These are phyloP conservation scores for Coleophora deauratella DNA, from an alignment of 2,888 invertebrate species.

Conservation along the genomic window DNA sequence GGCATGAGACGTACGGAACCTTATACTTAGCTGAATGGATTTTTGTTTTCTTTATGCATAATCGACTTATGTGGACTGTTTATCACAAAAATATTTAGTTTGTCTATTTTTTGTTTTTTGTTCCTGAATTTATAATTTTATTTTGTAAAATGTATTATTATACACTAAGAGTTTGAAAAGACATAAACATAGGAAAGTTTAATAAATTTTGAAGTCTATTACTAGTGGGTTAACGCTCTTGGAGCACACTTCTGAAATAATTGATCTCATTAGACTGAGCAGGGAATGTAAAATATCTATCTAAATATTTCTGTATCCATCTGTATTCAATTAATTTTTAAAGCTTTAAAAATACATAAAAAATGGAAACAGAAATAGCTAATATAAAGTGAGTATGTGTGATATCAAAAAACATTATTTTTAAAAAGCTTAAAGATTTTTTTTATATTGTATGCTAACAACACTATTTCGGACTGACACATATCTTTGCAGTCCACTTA, in stretches of 20 bases:
- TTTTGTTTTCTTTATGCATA: constrained; percentile 20
- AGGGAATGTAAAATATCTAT: constrained; percentile 23
- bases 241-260: constrained; percentile 39
- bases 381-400: constrained; percentile 27
- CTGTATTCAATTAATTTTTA: constrained; percentile 8
- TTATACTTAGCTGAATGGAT: constrained; percentile 12
- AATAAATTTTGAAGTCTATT: constrained; percentile 29
- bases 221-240: constrained; percentile 31
- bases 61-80: constrained; percentile 1
- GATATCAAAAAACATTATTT: constrained; percentile 18
- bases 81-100: not conserved
- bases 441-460: not conserved
- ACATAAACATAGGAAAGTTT: constrained; percentile 26
- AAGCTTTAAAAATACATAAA: constrained; percentile 25
- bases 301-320: constrained; percentile 29
- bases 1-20: constrained; percentile 20
- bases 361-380: constrained; percentile 27
- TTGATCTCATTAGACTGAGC: constrained; percentile 53
- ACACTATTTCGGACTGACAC: not conserved
- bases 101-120: constrained; percentile 16
- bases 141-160: constrained; percentile 16
- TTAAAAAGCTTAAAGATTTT: not conserved
- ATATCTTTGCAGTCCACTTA: constrained; percentile 9
- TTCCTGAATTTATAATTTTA: constrained; percentile 18
- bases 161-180: constrained; percentile 26